These are phyloP conservation scores for Thamnaconus septentrionalis DNA, from an alignment of 2,113 vertebrate genomes.

Conservation along the genomic window DNA sequence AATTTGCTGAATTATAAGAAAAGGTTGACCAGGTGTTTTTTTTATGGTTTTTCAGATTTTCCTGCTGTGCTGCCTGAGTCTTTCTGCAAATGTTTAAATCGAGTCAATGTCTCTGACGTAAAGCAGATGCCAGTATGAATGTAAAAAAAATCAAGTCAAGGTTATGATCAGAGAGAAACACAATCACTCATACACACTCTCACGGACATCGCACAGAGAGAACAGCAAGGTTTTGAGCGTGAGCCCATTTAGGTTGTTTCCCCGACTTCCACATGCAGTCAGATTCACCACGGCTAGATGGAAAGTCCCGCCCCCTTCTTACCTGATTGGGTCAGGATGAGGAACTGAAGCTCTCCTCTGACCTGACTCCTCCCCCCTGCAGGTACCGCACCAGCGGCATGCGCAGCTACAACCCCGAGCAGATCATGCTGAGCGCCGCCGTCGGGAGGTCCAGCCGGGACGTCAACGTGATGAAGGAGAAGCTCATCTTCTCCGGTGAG, in stretches of 20 bases:
- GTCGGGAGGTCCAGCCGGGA: conserved; percentile 83
- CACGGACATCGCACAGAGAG: conserved; percentile 22
- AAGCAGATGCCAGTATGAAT: no score
- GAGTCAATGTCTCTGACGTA: no score
- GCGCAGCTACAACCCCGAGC: conserved; percentile 91
- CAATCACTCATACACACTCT: conserved; percentile 19
- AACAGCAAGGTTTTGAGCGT: conserved; percentile 34
- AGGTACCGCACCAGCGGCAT: conserved; percentile 93
- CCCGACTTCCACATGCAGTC: no score
- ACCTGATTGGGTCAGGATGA: neutral
- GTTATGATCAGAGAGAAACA: conserved; percentile 5
- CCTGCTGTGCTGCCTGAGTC: no score
- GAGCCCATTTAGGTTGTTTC: no score
- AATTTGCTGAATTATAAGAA: no score
- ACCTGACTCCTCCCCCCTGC: conserved; percentile 13
- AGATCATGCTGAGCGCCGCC: conserved; percentile 93
- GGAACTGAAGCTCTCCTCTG: conserved; percentile 73
- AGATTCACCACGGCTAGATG: no score
- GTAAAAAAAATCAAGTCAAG: no score
- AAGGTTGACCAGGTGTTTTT: no score
- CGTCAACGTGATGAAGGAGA: conserved; percentile 97
- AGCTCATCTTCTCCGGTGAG: conserved; percentile 93
- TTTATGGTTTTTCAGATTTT: no score
- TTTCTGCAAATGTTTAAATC: no score
- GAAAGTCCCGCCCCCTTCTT: conserved; percentile 69